These are phyloP conservation scores for Bombyx mandarina DNA, from an alignment of 1,140 invertebrate species.

Conservation along the genomic window DNA sequence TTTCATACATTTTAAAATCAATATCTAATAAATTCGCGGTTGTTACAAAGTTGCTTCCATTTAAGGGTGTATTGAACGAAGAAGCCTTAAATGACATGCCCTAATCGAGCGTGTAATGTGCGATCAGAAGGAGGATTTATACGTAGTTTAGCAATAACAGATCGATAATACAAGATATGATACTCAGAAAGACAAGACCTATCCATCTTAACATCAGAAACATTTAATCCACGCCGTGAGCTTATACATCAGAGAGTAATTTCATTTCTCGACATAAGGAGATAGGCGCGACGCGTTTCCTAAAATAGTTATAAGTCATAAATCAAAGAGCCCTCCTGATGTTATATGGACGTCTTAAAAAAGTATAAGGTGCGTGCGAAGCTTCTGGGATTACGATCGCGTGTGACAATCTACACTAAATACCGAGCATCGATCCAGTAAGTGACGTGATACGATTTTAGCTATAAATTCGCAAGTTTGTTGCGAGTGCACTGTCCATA, in stretches of 20 bases:
- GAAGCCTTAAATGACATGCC: conserved; percentile 18
- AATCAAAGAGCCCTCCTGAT: conserved; percentile 55
- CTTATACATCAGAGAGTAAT: conserved; percentile 48
- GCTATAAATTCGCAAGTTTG: too few relatives aligned
- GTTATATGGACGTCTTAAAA: conserved; percentile 46
- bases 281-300: conserved; percentile 53
- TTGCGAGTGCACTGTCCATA: too few relatives aligned
- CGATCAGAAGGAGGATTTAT: conserved; percentile 17
- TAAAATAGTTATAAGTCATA: conserved; percentile 69
- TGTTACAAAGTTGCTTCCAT: not conserved
- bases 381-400: conserved; percentile 46
- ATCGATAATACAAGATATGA: conserved; percentile 23
- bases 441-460: too few relatives aligned
- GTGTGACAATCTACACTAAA: conserved; percentile 54
- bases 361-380: conserved; percentile 55
- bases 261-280: conserved; percentile 60
- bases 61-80: conserved; percentile 18
- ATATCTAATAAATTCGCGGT: too few relatives aligned
- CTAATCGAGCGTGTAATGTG: conserved; percentile 14
- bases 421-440: conserved; percentile 19
- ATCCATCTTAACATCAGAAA: conserved; percentile 29
- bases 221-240: conserved; percentile 34
- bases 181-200: conserved; percentile 30
- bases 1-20: too few relatives aligned
- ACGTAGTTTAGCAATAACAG: conserved; percentile 16